Evolutionary conservation across 2,888 invertebrate species (phyloP), one percentile per base, ranked within the genome.

Genomic region (Thereva nobilitata): DNA sequence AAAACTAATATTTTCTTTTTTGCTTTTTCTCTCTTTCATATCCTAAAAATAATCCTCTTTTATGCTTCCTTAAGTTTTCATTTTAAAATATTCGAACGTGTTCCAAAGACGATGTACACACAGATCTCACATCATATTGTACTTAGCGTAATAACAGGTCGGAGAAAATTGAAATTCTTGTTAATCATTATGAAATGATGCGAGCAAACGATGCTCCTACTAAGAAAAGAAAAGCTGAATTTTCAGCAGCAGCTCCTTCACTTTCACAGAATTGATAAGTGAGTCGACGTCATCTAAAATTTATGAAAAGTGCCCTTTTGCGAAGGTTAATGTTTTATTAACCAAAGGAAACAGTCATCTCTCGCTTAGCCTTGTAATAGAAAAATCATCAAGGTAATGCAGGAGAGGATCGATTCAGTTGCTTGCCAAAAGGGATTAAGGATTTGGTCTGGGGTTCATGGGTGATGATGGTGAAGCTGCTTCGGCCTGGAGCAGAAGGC

Each of bases 251-350:
- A 61, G 61, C 42, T 61, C 61, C 50, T 61, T 61, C 49, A 41
- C 61, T 61, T 23, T 23, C 23, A 23, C 23, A 50, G 50, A 61
- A 61, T 66, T 61, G 61, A 50, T 68, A 49, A 56, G 41, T 37
- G 40, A 68, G 61, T 55, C 37, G 47, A 49, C 55, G 47, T 61
- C 61, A 59, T 49, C 55, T 56, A 68, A 68, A 66, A 68, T 68
- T 65, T 66, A 68, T 68, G 61, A 47, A 49, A 55, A 57, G 50
- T 45, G 61, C 49, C 50, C 61, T 49, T 49, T 65, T 66, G 53
- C 52, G 23, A 23, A 68, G 6, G 40, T 37, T 61, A 10, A 56
- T 54, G 54, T 54, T 59, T 65, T 61, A 57, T 67, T 64, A 50
- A 50, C 50, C 41, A 34, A 6, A 50, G 42, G 50, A 10, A 50